Conservation (phyloP, 2,888 invertebrate genomes). For the Ametastegia equiseti region DNA sequence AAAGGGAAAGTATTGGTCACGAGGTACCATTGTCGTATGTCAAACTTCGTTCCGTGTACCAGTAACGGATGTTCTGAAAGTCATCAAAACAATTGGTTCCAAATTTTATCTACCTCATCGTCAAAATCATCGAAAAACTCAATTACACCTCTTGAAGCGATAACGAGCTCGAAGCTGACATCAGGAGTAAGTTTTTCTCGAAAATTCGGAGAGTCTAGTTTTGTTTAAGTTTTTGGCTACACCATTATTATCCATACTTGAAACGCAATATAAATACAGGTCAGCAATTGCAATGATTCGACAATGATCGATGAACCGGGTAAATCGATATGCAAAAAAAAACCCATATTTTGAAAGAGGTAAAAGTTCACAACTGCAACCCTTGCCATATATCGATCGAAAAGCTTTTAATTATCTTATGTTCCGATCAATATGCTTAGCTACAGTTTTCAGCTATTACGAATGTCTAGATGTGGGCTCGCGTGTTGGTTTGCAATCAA, state of each 20-base stretch:
- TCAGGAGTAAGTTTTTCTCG: neutral
- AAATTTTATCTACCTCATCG: neutral
- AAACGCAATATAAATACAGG: neutral
- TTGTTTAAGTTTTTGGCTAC: neutral
- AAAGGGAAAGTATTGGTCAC: conserved; percentile 88
- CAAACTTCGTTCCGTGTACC: conserved; percentile 92
- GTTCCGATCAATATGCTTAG: neutral
- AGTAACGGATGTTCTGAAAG: conserved; percentile 87
- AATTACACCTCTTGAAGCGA: neutral
- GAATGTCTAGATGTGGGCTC: neutral
- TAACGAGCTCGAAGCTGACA: neutral
- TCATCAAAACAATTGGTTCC: conserved; percentile 41
- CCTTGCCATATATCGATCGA: neutral
- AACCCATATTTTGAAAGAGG: neutral
- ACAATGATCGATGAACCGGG: neutral
- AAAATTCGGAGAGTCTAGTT: neutral
- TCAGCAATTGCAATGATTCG: neutral
- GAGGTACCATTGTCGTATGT: conserved; percentile 93
- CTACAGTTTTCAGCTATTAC: neutral
- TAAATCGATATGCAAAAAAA: neutral
- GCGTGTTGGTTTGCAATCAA: neutral
- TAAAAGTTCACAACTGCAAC: neutral
- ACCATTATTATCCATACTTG: neutral
- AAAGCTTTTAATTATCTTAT: neutral
- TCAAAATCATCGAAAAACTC: neutral